Evolutionary conservation across 2,113 vertebrate genomes (phyloP).

Genomic region (Piprites chloris): DNA sequence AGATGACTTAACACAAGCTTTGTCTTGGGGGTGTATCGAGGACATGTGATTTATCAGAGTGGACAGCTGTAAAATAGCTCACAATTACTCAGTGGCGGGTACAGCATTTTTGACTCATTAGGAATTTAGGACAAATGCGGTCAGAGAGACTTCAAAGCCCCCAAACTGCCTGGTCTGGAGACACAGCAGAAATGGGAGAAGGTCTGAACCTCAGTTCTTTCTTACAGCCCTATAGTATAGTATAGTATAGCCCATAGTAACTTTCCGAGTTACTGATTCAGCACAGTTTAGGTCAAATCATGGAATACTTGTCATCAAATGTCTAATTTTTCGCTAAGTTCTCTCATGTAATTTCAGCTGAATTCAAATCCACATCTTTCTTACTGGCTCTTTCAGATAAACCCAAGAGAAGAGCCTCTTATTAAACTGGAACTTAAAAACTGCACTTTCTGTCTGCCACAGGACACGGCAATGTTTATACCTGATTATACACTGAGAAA

Average conservation of each 20-base stretch:
- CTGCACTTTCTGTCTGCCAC: not conserved
- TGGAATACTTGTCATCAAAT: not conserved
- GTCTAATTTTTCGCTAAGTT: not conserved
- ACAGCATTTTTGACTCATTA: not conserved
- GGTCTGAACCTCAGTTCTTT: not conserved
- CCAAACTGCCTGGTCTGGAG: not conserved
- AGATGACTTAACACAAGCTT: not conserved
- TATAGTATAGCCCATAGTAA: too few species aligned
- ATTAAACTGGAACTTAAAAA: not conserved
- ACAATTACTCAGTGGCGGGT: not conserved
- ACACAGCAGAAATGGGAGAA: not conserved
- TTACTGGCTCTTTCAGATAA: not conserved
- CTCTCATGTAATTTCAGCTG: not conserved
- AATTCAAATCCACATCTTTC: not conserved
- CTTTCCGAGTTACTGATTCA: not conserved
- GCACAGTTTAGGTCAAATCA: not conserved
- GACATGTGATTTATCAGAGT: not conserved
- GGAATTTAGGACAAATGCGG: not conserved
- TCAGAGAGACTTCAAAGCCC: not conserved
- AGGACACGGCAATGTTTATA: not conserved
- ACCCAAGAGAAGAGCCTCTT: not conserved
- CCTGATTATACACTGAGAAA: not conserved
- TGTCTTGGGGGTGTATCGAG: not conserved
- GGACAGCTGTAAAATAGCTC: not conserved
- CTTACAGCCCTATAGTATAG: not conserved